Evolutionary conservation across 2,797 vertebrate species (phyloP).

Genomic region (Mallotus villosus): DNA sequence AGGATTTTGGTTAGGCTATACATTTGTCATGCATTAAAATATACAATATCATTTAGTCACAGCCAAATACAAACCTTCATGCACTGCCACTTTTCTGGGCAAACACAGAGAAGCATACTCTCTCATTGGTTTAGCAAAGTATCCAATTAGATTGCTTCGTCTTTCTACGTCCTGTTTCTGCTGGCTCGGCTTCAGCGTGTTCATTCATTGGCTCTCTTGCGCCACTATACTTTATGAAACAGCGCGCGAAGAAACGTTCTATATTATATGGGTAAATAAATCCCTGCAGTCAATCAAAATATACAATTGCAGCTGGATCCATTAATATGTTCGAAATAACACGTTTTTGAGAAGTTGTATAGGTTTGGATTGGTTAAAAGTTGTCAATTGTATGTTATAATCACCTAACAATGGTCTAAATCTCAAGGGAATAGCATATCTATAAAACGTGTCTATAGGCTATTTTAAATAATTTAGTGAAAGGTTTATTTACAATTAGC

Average conservation of each 20-base stretch:
- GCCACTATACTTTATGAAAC: constrained; percentile 71
- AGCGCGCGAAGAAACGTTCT: constrained; percentile 66
- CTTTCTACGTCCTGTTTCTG: constrained; percentile 53
- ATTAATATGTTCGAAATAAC: neutral
- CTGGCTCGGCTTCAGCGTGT: constrained; percentile 63
- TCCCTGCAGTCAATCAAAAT: constrained; percentile 46
- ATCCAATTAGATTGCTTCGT: constrained; percentile 67
- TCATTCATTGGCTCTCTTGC: constrained; percentile 73
- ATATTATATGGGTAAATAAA: constrained; percentile 22
- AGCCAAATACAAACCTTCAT: neutral
- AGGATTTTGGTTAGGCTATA: neutral
- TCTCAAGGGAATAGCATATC: too few relatives aligned
- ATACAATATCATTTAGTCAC: neutral
- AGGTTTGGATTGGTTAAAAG: neutral
- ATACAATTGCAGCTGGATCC: constrained; percentile 7
- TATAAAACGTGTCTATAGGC: too few relatives aligned
- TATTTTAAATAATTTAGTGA: too few relatives aligned
- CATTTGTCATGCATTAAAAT: neutral
- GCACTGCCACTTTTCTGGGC: constrained; percentile 38
- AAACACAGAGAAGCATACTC: constrained; percentile 47
- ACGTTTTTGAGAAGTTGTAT: neutral
- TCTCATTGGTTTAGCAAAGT: constrained; percentile 60
- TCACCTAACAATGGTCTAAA: too few relatives aligned
- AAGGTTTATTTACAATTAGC: too few relatives aligned
- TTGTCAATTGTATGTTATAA: too few relatives aligned